These are phyloP conservation scores for Dorcus hopei DNA, from an alignment of 2,888 invertebrate genomes.

Conservation along the genomic window DNA sequence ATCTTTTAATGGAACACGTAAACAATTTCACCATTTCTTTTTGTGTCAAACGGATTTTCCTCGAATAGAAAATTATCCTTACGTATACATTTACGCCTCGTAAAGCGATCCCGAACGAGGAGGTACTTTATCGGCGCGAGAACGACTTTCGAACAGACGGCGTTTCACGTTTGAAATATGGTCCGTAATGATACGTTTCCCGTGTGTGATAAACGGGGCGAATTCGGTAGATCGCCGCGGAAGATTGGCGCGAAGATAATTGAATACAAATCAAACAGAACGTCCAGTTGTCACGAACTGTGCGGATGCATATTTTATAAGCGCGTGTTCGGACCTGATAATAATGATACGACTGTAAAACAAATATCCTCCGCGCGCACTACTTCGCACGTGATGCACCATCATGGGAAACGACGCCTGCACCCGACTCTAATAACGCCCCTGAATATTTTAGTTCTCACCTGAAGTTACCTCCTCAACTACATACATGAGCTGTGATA, in stretches of 20 bases:
- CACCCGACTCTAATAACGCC: constrained; percentile 30
- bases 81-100: too few species aligned
- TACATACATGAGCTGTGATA: too few species aligned
- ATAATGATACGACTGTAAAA: constrained; percentile 38
- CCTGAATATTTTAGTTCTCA: constrained; percentile 32
- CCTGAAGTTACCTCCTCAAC: too few species aligned
- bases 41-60: too few species aligned
- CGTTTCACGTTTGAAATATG: constrained; percentile 3
- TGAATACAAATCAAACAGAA: constrained; percentile 28
- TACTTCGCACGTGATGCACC: constrained; percentile 42
- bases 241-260: constrained; percentile 28
- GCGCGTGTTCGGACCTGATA: constrained; percentile 35
- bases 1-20: too few species aligned
- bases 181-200: constrained; percentile 9
- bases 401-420: constrained; percentile 33
- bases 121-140: too few species aligned
- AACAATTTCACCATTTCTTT: too few species aligned
- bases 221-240: constrained; percentile 18
- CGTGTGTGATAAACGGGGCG: constrained; percentile 7
- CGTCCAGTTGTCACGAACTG: constrained; percentile 29
- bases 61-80: too few species aligned
- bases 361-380: constrained; percentile 38
- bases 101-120: too few species aligned
- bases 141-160: not conserved
- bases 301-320: constrained; percentile 37